Evolutionary conservation across 2,113 vertebrate species (phyloP), one percentile per base, ranked within the genome.

Genomic region (Hydrolagus affinis): DNA sequence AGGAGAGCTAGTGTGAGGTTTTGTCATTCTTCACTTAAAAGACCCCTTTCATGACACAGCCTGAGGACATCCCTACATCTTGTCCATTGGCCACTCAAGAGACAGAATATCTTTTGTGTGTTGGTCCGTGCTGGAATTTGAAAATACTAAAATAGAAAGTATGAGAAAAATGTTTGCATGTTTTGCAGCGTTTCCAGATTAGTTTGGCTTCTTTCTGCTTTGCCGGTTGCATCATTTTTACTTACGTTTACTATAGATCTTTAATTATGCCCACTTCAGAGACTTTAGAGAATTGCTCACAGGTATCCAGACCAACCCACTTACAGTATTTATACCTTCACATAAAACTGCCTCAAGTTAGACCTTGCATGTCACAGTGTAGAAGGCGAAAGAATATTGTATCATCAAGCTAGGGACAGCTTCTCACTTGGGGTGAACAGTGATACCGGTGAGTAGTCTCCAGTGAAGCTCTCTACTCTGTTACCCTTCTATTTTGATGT

Each of bases 51-150:
- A 66, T 32, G 17, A 44, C 8, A 1, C 60, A 66, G 15, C 78
- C 78, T 30, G 25, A 83, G 60, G 78, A 83, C 25, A 83, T 83
- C 62, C 78, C 78, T 66, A 66, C 6, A 8, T 66, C 60, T 68
- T 64, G 14, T 59, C 62, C 28, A 1, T 25, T 44, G 32, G 62
- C 23, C 23, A 30, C 78, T 28, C 78, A 21, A 9, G 60, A 32
- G 78, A 68, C 62, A 80, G 32, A 83, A 68, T 68, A 56, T 17
- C 25, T 32, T 64, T 44, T 44, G 44, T 44, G 1, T 32, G 25
- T 32, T 25, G 19, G 78, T 28, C 15, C 19, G 0, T 17, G 60
- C 25, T 10, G 60, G 78, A 66, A 83, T 66, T 83, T 66, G 25
- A 17, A 15, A 83, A 28, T 3, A 4, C 66, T 30, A 68, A 83